These are phyloP conservation scores for Hartigia nigra DNA, from an alignment of 2,888 invertebrate species.

Conservation along the genomic window DNA sequence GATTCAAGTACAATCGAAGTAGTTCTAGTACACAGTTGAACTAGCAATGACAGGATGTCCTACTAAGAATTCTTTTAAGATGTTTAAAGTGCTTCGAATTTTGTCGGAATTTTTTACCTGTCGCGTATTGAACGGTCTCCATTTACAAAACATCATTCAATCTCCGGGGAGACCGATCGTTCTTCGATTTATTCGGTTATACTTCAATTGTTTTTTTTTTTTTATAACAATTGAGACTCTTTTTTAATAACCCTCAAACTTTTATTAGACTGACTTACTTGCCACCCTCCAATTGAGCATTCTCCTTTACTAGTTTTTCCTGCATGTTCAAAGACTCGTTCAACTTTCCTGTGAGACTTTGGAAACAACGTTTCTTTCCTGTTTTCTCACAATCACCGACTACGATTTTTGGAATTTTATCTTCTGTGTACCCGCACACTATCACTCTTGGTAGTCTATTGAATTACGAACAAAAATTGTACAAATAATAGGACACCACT, in stretches of 20 bases:
- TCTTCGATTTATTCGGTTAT: slow-evolving; percentile 23
- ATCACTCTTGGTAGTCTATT: slow-evolving; percentile 67
- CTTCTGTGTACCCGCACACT: slow-evolving; percentile 68
- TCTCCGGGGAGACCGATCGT: slow-evolving; percentile 18
- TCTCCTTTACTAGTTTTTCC: slow-evolving; percentile 75
- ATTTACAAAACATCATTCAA: slow-evolving; percentile 17
- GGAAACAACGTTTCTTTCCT: slow-evolving; percentile 48
- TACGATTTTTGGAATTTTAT: slow-evolving; percentile 69
- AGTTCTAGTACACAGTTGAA: slow-evolving; percentile 3
- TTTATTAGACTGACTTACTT: slow-evolving; percentile 65
- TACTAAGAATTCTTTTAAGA: neutral
- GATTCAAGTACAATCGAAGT: slow-evolving; percentile 9
- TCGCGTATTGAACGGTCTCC: slow-evolving; percentile 3
- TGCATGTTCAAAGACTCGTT: slow-evolving; percentile 76
- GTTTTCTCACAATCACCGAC: slow-evolving; percentile 66
- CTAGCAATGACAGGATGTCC: neutral
- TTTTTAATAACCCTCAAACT: slow-evolving; percentile 10
- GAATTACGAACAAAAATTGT: neutral
- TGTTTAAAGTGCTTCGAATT: neutral
- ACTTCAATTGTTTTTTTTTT: slow-evolving; percentile 15
- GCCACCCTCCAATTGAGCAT: slow-evolving; percentile 75
- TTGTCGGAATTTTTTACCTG: neutral
- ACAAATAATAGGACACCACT: neutral
- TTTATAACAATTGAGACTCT: slow-evolving; percentile 2
- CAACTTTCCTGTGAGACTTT: slow-evolving; percentile 69